A percentile compares a stretch with the other conserved stretches of the same genome.
These are phyloP conservation scores for Apeltes quadracus DNA, from an alignment of 2,113 vertebrate species.

Conservation along the genomic window DNA sequence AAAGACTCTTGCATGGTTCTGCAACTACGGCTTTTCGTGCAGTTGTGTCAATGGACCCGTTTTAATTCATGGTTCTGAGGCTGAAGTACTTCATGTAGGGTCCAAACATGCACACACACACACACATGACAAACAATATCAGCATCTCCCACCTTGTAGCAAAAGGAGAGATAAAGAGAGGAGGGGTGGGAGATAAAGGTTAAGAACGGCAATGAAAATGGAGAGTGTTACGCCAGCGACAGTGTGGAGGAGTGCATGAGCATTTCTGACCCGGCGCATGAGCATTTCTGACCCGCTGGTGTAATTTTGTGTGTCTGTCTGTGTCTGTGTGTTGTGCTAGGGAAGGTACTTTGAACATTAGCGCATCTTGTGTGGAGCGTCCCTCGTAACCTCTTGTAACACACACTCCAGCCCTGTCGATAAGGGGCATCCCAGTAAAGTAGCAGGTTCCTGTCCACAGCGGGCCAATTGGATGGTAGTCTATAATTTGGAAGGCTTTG, in stretches of 20 bases:
- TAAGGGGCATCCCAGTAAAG: constrained; percentile 47
- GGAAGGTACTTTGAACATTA: constrained; percentile 60
- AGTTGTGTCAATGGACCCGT: too few species aligned
- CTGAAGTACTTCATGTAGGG: constrained; percentile 36
- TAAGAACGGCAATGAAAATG: constrained; percentile 55
- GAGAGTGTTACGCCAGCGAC: constrained; percentile 56
- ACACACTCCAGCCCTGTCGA: constrained; percentile 9
- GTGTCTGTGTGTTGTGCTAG: constrained; percentile 9
- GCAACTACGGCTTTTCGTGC: too few species aligned
- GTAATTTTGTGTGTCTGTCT: constrained; percentile 35
- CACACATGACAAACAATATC: constrained; percentile 49
- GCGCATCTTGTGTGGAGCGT: constrained; percentile 41
- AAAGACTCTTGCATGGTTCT: too few species aligned
- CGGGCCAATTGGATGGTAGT: constrained; percentile 60
- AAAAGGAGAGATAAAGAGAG: constrained; percentile 42
- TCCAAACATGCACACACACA: not conserved
- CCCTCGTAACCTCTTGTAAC: constrained; percentile 9
- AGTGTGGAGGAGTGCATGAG: too few species aligned
- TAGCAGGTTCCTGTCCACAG: constrained; percentile 54
- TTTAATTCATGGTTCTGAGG: too few species aligned
- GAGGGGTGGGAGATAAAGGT: constrained; percentile 57
- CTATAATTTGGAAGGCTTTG: constrained; percentile 66
- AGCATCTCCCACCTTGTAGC: constrained; percentile 52
- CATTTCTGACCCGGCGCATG: too few species aligned
- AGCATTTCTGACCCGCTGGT: constrained; percentile 53